Conservation (phyloP, 2,888 invertebrate species). For the Hydrotaea diabolus region DNA sequence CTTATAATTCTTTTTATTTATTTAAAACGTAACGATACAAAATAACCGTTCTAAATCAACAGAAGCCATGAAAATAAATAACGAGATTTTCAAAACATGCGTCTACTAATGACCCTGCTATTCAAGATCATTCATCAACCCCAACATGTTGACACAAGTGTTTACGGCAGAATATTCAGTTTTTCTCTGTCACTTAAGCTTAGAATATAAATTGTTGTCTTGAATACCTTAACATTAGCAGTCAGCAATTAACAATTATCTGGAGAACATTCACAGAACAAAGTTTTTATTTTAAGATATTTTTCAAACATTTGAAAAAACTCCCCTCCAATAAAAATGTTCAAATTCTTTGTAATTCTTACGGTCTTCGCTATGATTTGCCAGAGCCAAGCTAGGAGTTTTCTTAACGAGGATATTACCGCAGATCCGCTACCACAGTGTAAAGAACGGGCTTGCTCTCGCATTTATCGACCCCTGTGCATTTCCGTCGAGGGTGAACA, state of each 20-base stretch:
- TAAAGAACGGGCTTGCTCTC: conserved; percentile 41
- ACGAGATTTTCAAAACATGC: neutral
- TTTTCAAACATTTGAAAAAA: neutral
- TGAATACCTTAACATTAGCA: neutral
- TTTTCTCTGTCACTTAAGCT: neutral
- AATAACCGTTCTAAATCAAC: too few species aligned
- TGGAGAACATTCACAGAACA: neutral
- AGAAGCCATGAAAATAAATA: too few species aligned
- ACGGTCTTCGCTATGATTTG: neutral
- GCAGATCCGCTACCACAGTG: conserved; percentile 12
- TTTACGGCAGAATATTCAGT: neutral
- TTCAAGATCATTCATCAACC: neutral
- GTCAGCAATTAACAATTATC: neutral
- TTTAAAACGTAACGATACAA: too few species aligned
- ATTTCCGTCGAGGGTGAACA: conserved; percentile 46
- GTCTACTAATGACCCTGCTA: neutral
- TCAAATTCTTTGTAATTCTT: neutral
- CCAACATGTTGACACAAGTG: conserved; percentile 7
- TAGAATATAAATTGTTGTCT: neutral
- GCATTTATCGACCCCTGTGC: conserved; percentile 60
- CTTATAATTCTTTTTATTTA: too few species aligned
- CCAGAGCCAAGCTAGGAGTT: neutral
- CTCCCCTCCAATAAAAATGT: neutral
- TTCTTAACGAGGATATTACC: neutral
- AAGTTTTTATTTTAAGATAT: conserved; percentile 29